Base-by-base conservation (phyloP, 2,113 vertebrate species). In the Ramphastos sulfuratus region DNA sequence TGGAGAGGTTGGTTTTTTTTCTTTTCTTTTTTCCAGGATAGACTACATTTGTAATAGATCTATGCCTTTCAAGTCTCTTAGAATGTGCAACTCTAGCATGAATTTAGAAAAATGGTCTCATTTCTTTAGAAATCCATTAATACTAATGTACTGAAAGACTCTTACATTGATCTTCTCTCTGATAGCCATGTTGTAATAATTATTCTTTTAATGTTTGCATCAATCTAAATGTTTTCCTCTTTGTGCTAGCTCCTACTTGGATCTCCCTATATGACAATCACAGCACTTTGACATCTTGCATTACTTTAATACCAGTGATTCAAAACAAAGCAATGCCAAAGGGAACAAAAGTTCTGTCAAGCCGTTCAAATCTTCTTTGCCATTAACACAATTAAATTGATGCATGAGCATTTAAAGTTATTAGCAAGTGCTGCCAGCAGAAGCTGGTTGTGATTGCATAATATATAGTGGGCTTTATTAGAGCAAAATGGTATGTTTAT, bases 201-300 rank as follows among this genome's bases (percentile, higher is more conserved):
- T 96, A 91, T 93, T 95, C 93, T 95, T 96, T 97, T 96, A 95
- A 97, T 94, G 94, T 93, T 97, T 96, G 89, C 79, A 94, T 94
- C 93, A 95, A 96, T 97, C 94, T 97, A 85, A 86, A 66, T 96
- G 94, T 97, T 97, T 97, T 97, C 65, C 46, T 84, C 89, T 94
- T 94, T 96, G 85, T 95, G 90, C 69, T 89, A 30, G 8, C 76
- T 96, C 85, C 78, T 95, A 72, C 88, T 97, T 97, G 87, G 75
- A 82, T 95, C 85, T 97, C 87, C 89, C 91, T 94, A 18, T 96
- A 87, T 95, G 96, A 95, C 91, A 97, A 89, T 97, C 96, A 96
- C 67, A 85, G 84, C 93, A 92, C 96, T 97, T 95, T 96, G 94
- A 96, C 96, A 96, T 95, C 87, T 94, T 95, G 74, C 92, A 91